A percentile compares a stretch with the other conserved stretches of the same genome.
Conservation (phyloP, 2,888 invertebrate genomes). For the Hemistola chrysoprasaria region DNA sequence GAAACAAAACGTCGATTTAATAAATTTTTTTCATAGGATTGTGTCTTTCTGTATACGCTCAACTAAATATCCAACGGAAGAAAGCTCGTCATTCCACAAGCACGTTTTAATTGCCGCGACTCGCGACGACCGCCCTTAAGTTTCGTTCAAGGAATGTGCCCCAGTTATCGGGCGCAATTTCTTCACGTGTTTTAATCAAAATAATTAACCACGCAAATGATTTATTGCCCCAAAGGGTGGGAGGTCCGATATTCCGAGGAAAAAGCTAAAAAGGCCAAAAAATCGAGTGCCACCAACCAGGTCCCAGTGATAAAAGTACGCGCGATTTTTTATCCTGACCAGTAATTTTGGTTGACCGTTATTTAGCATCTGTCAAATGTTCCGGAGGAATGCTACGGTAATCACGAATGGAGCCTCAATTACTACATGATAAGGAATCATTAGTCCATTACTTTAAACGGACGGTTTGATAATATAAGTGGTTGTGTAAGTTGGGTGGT, state of each 20-base stretch:
- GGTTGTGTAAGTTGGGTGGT: too few species aligned
- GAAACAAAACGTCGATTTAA: too few species aligned
- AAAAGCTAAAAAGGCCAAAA: slow-evolving; percentile 21
- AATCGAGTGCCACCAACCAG: slow-evolving; percentile 35
- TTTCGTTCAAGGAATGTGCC: slow-evolving; percentile 27
- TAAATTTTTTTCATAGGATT: too few species aligned
- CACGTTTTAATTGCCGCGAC: slow-evolving; percentile 13
- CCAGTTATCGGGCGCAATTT: slow-evolving; percentile 26
- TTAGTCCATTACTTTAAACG: too few species aligned
- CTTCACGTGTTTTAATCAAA: slow-evolving; percentile 58
- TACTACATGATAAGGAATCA: background rate
- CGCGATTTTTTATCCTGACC: slow-evolving; percentile 39
- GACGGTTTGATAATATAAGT: too few species aligned
- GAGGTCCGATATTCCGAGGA: slow-evolving; percentile 34
- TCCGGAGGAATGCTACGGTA: slow-evolving; percentile 19
- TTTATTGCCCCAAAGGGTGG: slow-evolving; percentile 54
- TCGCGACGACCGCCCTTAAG: slow-evolving; percentile 10
- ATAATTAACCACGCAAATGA: slow-evolving; percentile 70
- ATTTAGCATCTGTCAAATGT: slow-evolving; percentile 34
- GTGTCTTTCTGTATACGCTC: too few species aligned
- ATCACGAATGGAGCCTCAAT: slow-evolving; percentile 5
- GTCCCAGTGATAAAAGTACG: slow-evolving; percentile 34
- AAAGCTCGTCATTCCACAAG: too few species aligned
- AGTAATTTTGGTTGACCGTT: slow-evolving; percentile 27
- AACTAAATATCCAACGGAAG: too few species aligned